A percentile compares a stretch with the other conserved stretches of the same genome.
phyloP scores from a whole-genome alignment of 2,113 vertebrate genomes.

The Rhizomys pruinosus region DNA sequence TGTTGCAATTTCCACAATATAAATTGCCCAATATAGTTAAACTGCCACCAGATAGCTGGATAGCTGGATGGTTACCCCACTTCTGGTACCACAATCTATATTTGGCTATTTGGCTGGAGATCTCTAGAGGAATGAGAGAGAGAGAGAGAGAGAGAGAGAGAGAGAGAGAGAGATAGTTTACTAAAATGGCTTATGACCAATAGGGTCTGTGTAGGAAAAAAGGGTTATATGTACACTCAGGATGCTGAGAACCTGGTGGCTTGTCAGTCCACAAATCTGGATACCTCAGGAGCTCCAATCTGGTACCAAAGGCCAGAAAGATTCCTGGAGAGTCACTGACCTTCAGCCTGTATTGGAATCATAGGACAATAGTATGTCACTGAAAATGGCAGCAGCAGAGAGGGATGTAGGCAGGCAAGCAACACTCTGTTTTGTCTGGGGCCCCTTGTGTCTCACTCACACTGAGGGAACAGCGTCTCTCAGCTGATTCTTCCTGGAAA shows the following conservation, averaged over 20 bases:
- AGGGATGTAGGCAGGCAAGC: background rate
- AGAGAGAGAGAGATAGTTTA: too few species aligned
- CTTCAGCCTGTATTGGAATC: background rate
- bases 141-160: too few species aligned
- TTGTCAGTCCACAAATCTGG: background rate
- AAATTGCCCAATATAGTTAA: background rate
- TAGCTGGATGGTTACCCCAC: too few species aligned
- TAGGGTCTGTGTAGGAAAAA: background rate
- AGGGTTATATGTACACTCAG: background rate
- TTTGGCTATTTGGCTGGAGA: too few species aligned
- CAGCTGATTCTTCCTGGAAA: background rate
- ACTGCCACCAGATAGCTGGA: too few species aligned
- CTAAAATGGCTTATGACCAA: background rate
- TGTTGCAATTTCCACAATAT: background rate
- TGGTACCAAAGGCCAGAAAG: background rate
- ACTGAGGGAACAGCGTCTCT: background rate
- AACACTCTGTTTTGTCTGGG: background rate
- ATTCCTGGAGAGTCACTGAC: background rate
- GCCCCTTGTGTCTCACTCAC: background rate
- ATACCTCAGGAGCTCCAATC: background rate
- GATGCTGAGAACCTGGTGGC: background rate
- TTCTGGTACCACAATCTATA: too few species aligned
- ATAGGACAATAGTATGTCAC: background rate
- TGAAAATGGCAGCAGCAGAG: background rate
- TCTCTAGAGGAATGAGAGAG: too few species aligned